These are phyloP conservation scores for Hypanus sabinus DNA, from an alignment of 2,113 vertebrate genomes.

Conservation along the genomic window DNA sequence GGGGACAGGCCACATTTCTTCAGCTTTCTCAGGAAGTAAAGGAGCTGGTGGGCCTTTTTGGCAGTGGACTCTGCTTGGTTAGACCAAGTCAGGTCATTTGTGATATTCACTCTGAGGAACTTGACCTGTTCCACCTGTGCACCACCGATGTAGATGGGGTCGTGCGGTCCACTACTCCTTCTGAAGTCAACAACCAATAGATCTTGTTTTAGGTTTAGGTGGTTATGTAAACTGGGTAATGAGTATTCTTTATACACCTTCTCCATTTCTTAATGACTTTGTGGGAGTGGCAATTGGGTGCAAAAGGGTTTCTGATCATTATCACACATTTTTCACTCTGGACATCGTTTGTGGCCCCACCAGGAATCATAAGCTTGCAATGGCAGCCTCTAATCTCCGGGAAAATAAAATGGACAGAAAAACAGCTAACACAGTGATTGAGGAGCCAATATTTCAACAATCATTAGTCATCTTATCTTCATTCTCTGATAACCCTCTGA, in stretches of 20 bases:
- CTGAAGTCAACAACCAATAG: no score
- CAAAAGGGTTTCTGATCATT: neutral
- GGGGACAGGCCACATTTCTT: no score
- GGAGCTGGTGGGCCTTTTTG: no score
- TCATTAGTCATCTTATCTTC: conserved; percentile 16
- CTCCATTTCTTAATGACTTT: neutral
- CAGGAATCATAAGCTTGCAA: neutral
- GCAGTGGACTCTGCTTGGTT: no score
- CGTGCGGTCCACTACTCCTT: no score
- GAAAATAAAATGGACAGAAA: no score
- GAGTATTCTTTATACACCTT: neutral
- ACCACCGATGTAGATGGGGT: no score
- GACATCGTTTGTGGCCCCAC: neutral
- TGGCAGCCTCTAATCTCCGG: neutral
- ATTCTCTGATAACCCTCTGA: conserved; percentile 5
- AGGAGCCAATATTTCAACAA: neutral
- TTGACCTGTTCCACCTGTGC: no score
- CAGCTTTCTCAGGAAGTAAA: no score
- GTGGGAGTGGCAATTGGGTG: neutral
- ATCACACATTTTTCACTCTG: neutral
- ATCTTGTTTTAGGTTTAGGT: neutral
- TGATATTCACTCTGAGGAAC: no score
- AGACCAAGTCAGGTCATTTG: no score
- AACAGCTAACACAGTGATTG: neutral
- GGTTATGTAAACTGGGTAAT: no score